Conservation (phyloP, 2,797 vertebrate genomes). For the Peromyscus melanophrys region DNA sequence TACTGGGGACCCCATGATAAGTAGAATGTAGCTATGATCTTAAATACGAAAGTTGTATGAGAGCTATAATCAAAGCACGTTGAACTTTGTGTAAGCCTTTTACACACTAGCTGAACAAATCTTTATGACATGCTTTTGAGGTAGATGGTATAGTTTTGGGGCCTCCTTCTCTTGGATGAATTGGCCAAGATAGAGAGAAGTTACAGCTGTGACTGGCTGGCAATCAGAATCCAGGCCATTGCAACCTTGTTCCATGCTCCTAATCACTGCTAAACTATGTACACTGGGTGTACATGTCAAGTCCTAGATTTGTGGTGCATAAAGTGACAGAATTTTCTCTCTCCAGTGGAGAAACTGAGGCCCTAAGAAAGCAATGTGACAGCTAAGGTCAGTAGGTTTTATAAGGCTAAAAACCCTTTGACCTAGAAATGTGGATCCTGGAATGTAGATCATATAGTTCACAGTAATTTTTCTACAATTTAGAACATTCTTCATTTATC, state of each 20-base stretch:
- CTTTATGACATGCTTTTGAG: not conserved
- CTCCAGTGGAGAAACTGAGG: not conserved
- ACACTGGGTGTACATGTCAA: not conserved
- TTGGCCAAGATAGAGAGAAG: not conserved
- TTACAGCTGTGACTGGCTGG: not conserved
- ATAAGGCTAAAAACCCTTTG: not conserved
- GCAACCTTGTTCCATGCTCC: not conserved
- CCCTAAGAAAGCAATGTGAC: not conserved
- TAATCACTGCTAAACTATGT: not conserved
- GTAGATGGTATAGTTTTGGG: not conserved
- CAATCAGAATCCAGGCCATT: not conserved
- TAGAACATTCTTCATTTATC: not conserved
- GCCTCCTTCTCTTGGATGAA: not conserved
- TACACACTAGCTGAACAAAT: not conserved
- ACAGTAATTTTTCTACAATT: not conserved
- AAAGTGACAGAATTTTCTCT: not conserved
- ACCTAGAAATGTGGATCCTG: not conserved
- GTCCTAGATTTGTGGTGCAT: not conserved
- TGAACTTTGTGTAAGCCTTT: conserved; percentile 20
- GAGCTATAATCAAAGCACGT: not conserved
- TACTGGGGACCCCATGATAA: not conserved
- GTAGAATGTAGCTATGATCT: not conserved
- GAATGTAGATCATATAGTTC: not conserved
- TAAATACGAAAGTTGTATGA: not conserved
- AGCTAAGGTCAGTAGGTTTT: not conserved